phyloP scores from a whole-genome alignment of 2,888 invertebrate species.

The Leptogaster cylindrica region DNA sequence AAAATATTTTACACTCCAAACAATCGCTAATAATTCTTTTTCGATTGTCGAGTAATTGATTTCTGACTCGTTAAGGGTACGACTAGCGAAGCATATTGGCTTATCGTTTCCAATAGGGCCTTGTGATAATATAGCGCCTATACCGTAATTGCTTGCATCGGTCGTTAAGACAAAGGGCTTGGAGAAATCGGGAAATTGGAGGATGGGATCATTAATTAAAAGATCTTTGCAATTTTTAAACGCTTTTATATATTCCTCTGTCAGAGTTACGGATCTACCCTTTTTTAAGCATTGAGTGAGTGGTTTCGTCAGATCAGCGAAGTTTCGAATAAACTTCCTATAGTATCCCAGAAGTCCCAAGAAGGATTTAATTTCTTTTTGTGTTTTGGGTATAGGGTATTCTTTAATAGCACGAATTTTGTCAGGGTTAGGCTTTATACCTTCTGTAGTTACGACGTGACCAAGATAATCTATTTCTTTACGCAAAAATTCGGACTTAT shows the following conservation, averaged over 20 bases:
- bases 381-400: slow-evolving; percentile 39
- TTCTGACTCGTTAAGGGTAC: slow-evolving; percentile 49
- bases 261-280: slow-evolving; percentile 2
- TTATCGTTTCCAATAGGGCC: slow-evolving; percentile 40
- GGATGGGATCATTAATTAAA: slow-evolving; percentile 46
- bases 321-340: slow-evolving; percentile 45
- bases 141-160: slow-evolving; percentile 50
- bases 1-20: slow-evolving; percentile 50
- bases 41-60: slow-evolving; percentile 50
- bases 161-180: background rate
- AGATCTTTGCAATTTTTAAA: slow-evolving; percentile 37
- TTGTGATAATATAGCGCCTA: slow-evolving; percentile 51
- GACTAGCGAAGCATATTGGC: slow-evolving; percentile 51
- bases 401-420: background rate
- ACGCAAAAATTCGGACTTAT: background rate
- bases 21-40: slow-evolving; percentile 50
- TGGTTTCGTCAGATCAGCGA: slow-evolving; percentile 46
- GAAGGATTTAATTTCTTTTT: slow-evolving; percentile 45
- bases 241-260: slow-evolving; percentile 13
- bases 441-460: background rate
- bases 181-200: background rate
- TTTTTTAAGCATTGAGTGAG: slow-evolving; percentile 39
- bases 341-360: background rate
- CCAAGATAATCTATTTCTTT: background rate
- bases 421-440: background rate